Percentiles rank a stretch among this genome's conserved stretches.
phyloP scores from a whole-genome alignment of 2,113 vertebrate genomes.

The Carassius carassius region DNA sequence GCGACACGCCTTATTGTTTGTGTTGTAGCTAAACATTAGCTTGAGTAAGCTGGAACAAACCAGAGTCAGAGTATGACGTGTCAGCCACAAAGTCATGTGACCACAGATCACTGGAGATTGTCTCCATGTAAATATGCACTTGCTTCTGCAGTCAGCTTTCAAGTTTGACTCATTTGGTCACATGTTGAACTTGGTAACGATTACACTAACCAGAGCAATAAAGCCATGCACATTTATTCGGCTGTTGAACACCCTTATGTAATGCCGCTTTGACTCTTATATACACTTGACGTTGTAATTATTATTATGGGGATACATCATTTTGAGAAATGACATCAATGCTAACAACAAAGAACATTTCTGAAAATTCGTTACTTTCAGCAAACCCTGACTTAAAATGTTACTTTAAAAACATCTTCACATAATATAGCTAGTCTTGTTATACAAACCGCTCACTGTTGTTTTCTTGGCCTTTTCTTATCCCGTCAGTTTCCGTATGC shows the following conservation, averaged over 20 bases:
- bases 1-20: conserved; percentile 69
- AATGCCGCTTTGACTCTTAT: conserved; percentile 4
- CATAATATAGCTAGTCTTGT: neutral
- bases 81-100: conserved; percentile 68
- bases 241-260: neutral
- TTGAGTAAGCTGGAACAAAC: conserved; percentile 63
- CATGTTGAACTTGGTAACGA: conserved; percentile 46
- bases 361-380: too few relatives aligned
- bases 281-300: neutral
- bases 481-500: conserved; percentile 90
- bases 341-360: neutral
- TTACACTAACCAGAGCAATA: neutral
- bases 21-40: conserved; percentile 74
- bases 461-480: conserved; percentile 40
- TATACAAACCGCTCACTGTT: neutral
- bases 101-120: conserved; percentile 55
- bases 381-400: too few relatives aligned
- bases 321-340: neutral
- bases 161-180: conserved; percentile 31
- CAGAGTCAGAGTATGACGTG: conserved; percentile 56
- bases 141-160: conserved; percentile 52
- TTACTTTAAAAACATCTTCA: too few relatives aligned
- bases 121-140: conserved; percentile 67
- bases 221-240: neutral
- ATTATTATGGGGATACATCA: neutral